Percentiles rank a stretch among this genome's conserved stretches.
Evolutionary conservation across 2,888 invertebrate species (phyloP).

Genomic region (Hyalella azteca): DNA sequence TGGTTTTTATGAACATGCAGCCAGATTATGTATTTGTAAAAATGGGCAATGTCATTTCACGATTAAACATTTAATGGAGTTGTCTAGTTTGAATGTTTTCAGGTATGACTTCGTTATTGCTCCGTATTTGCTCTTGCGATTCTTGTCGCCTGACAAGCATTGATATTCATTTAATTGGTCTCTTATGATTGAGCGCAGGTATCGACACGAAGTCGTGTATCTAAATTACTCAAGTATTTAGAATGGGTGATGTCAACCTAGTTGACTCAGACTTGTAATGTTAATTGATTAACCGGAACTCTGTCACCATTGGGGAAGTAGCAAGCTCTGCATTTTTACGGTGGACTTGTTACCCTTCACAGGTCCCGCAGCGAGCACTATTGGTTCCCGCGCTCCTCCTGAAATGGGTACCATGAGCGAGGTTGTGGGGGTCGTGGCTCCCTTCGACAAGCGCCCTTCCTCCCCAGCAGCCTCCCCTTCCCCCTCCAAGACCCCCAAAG

Average conservation of each 20-base stretch:
- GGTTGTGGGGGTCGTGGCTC: slow-evolving; percentile 49
- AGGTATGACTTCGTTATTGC: too few species aligned
- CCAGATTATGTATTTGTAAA: too few species aligned
- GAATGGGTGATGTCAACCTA: not conserved
- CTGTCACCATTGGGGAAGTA: not conserved
- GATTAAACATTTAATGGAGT: too few species aligned
- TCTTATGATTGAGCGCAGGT: too few species aligned
- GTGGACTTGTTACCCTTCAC: not conserved
- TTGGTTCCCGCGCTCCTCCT: not conserved
- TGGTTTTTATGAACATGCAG: too few species aligned
- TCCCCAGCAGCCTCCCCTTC: slow-evolving; percentile 4
- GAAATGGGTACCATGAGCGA: slow-evolving; percentile 58
- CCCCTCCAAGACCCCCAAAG: slow-evolving; percentile 2
- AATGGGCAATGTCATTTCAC: too few species aligned
- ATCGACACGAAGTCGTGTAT: not conserved
- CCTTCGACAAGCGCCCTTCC: slow-evolving; percentile 44
- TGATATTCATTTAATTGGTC: too few species aligned
- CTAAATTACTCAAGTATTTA: not conserved
- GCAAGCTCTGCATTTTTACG: not conserved
- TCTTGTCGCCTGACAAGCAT: too few species aligned
- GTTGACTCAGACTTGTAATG: not conserved
- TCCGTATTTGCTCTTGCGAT: too few species aligned
- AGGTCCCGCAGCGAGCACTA: not conserved
- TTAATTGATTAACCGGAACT: not conserved
- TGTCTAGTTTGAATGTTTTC: too few species aligned